These are phyloP conservation scores for Lamellibrachia luymesi DNA, from an alignment of 1,140 invertebrate species.

Conservation along the genomic window DNA sequence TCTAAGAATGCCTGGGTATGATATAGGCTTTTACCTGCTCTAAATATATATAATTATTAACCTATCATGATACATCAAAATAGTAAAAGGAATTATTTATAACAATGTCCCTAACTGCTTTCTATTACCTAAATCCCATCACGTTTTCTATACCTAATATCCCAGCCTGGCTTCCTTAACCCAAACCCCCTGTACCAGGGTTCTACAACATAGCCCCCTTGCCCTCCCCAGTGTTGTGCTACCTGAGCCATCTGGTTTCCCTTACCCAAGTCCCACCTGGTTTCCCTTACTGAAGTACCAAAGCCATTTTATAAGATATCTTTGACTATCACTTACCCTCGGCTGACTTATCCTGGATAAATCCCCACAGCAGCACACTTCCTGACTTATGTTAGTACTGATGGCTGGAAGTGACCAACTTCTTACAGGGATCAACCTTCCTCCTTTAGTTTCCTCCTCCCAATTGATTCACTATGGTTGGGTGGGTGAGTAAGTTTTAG, in stretches of 20 bases:
- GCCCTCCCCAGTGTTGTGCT: background rate
- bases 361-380: background rate
- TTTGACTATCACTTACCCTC: background rate
- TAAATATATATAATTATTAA: background rate
- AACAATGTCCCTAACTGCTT: too few species aligned
- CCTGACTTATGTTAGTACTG: background rate
- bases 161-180: too few species aligned
- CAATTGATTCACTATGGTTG: background rate
- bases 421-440: background rate
- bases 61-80: background rate
- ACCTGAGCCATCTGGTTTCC: background rate
- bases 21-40: too few species aligned
- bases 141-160: too few species aligned
- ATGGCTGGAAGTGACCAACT: background rate
- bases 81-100: background rate
- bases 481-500: background rate
- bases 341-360: background rate
- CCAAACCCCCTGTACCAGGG: too few species aligned
- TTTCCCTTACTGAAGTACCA: background rate
- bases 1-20: background rate
- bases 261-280: background rate
- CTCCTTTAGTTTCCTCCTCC: background rate
- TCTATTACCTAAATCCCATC: too few species aligned
- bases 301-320: background rate
- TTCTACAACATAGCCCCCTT: background rate